Base-by-base conservation (phyloP, 64 coral and sea anemone species). In the Porites lutea region DNA sequence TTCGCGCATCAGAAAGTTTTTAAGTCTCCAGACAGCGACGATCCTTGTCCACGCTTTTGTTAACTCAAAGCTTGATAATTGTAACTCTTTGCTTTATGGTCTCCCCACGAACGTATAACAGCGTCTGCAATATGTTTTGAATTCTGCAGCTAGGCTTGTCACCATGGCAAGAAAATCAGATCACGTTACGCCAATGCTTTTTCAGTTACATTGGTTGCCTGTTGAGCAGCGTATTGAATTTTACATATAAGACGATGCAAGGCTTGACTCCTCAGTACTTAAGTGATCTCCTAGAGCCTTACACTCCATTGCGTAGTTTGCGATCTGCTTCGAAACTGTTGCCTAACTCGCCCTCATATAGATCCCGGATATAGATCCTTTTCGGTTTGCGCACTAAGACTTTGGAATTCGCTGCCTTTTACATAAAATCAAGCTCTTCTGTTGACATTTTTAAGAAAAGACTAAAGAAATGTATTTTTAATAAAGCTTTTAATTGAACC, bases 81-180 rank as follows among this genome's bases (percentile, higher is more conserved):
- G n/a, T 55, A 55, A 3, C 53, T 55, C 53, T 55, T 8, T 55
- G 53, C 53, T 90, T 63, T 82, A 90, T 58, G 85, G 64, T 16
- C 61, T 90, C 27, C 77, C 88, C 10, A 82, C 80, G 76, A 16
- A 90, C 50, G 48, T 80, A 77, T 71, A 70, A 62, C 13, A 90
- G 88, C 63, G 63, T 12, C 82, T 74, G 51, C 65, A 83, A 73
- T 88, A 91, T 83, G 89, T 82, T 19, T 52, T 91, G 13, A 91
- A 91, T 71, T 73, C 78, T 83, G 89, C 89, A 15, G 78, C 89
- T 6, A 83, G 79, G 48, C 75, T 82, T 48, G 89, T 75, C 14
- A 82, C 61, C 45, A 49, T 91, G 78, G 14, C 79, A 69, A 49
- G 37, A 51, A 91, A 83, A 79, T 53, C 71, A 22, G 78, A 91